These are phyloP conservation scores for Tetrao urogallus DNA, from an alignment of 2,113 vertebrate genomes.

Conservation along the genomic window DNA sequence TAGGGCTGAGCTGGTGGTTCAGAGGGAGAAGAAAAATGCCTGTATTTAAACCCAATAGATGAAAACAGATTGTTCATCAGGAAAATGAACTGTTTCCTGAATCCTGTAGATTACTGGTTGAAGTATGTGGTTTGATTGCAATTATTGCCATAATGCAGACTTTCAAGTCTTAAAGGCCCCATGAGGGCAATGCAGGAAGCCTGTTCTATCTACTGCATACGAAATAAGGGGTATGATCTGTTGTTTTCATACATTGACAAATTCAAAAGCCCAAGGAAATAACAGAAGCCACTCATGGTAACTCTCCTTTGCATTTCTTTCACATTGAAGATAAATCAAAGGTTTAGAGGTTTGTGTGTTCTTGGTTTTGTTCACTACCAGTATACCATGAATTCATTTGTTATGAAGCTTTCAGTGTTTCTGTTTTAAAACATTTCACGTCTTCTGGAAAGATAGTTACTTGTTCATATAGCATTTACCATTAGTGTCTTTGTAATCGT, in stretches of 20 bases:
- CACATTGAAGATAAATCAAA: not conserved
- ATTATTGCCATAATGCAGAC: constrained; percentile 4
- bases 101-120: not conserved
- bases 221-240: not conserved
- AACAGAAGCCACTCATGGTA: not conserved
- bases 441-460: not conserved
- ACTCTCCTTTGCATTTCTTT: not conserved
- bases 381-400: not conserved
- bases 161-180: not conserved
- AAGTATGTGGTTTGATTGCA: not conserved
- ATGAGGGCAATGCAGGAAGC: constrained; percentile 20
- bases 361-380: not conserved
- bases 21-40: not conserved
- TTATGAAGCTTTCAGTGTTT: not conserved
- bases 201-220: not conserved
- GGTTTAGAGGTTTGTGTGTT: not conserved
- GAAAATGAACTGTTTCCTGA: not conserved
- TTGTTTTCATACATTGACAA: not conserved
- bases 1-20: not conserved
- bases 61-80: not conserved
- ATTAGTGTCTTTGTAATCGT: not conserved
- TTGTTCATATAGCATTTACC: not conserved
- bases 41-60: not conserved
- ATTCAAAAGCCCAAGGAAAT: not conserved
- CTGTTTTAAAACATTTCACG: not conserved